Base-by-base conservation (phyloP, 2,888 invertebrate genomes). In the Caenorhabditis parvicauda region DNA sequence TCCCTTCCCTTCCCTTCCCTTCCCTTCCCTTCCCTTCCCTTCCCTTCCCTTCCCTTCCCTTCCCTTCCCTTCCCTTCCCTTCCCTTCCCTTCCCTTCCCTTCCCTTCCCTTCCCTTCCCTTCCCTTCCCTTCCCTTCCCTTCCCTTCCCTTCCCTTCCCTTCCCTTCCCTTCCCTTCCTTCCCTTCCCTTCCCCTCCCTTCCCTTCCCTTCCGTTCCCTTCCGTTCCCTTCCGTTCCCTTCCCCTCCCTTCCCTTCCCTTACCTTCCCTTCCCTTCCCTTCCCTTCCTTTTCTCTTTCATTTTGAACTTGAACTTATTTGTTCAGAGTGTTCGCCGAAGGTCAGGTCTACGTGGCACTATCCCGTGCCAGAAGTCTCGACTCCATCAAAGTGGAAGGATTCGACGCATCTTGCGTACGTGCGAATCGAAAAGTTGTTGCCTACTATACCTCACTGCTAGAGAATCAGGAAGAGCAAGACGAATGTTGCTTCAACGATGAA, bases 291-390 rank as follows among this genome's bases (percentile, higher is more conserved):
- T 48, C 49, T 49, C 39, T 45, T 24, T 42, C 24, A 21, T 25
- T 25, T 42, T 3, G 24, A 12, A 3, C 25, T 21, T n/a, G 14
- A 19, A 6, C 19, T 45, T 27, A 27, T n/a, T n/a, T n/a, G n/a
- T 67, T 55, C 24, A 69, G 89, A 77, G 92, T 93, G 35, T 95
- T 95, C 84, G 93, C 94, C 84, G 89, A 91, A 32, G 95, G 95
- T 0, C 94, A 95, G 83, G 91, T 94, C 0, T 95, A 95, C 83
- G 94, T 95, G 0, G 95, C 94, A 0, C 83, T 95, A 7, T 93
- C 93, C 14, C 86, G 95, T 67, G 93, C 94, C 9, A 89, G 91
- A 79, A 91, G 89, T 79, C 85, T 95, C 48, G 86, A 57, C 2
- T 43, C 67, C 1, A 62, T 74, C 14, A 38, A 60, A 37, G 65